phyloP scores from a whole-genome alignment of 2,888 invertebrate genomes.

The Drosophila villosipedis region DNA sequence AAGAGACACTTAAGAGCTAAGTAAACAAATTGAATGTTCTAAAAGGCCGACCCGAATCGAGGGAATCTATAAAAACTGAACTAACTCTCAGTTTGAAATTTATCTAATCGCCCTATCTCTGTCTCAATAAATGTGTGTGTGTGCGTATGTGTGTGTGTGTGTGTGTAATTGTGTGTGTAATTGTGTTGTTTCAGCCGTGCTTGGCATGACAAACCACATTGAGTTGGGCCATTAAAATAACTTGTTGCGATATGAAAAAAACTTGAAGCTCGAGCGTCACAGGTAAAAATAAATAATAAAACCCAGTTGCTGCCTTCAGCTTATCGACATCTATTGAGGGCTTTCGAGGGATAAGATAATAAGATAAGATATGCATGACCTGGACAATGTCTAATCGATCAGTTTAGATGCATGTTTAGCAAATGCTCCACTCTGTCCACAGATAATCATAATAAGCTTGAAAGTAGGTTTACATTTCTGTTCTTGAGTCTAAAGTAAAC shows the following conservation, averaged over 20 bases:
- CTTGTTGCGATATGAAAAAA: conserved; percentile 27
- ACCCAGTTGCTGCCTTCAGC: conserved; percentile 22
- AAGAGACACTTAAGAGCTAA: neutral
- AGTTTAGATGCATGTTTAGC: neutral
- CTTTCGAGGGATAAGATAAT: conserved; percentile 25
- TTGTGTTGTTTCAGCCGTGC: conserved; percentile 41
- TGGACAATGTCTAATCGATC: conserved; percentile 33
- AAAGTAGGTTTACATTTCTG: neutral
- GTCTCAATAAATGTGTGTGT: neutral
- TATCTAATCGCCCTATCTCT: conserved; percentile 19
- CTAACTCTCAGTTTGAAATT: conserved; percentile 7
- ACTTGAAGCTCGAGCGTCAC: conserved; percentile 27
- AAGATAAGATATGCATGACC: conserved; percentile 54
- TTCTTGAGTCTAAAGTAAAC: neutral
- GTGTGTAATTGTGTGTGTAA: conserved; percentile 4
- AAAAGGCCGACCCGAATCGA: neutral
- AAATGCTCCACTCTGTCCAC: neutral
- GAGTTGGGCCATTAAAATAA: conserved; percentile 21
- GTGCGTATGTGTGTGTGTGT: conserved; percentile 1
- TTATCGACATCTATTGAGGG: conserved; percentile 36
- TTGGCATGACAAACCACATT: conserved; percentile 35
- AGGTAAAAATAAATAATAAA: neutral
- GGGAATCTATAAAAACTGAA: conserved; percentile 2
- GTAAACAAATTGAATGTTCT: neutral
- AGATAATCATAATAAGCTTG: neutral